Conservation (phyloP, 2,888 invertebrate species). For the Drosophila engyochracea region DNA sequence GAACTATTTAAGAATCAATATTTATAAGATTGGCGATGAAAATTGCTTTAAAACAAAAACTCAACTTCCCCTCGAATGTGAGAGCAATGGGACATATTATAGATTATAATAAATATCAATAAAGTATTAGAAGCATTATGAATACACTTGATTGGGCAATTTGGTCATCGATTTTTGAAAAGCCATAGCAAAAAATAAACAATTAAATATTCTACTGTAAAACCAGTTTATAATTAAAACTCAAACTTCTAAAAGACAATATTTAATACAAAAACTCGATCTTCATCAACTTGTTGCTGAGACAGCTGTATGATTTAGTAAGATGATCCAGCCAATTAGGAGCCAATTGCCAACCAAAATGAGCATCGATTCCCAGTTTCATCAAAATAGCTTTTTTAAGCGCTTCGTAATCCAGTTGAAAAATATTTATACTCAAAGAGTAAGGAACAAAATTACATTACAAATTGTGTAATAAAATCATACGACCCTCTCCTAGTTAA, state of each 20-base stretch:
- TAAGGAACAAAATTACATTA: not conserved
- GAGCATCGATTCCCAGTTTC: not conserved
- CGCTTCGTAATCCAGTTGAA: not conserved
- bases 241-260: not conserved
- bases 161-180: not conserved
- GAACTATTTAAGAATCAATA: not conserved
- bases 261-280: not conserved
- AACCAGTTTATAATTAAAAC: not conserved
- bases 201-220: not conserved
- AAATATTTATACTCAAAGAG: not conserved
- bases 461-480: not conserved
- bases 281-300: not conserved
- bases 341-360: not conserved
- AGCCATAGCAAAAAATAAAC: not conserved
- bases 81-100: not conserved
- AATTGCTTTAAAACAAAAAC: not conserved
- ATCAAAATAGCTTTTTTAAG: not conserved
- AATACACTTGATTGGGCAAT: not conserved
- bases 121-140: not conserved
- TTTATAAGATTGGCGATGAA: not conserved
- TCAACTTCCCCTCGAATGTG: not conserved
- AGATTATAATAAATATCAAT: not conserved
- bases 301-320: not conserved
- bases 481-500: slow-evolving; percentile 1
- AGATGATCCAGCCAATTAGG: not conserved